A percentile compares a stretch with the other conserved stretches of the same genome.
Conservation (phyloP, 1,140 invertebrate genomes). For the Diprion similis region DNA sequence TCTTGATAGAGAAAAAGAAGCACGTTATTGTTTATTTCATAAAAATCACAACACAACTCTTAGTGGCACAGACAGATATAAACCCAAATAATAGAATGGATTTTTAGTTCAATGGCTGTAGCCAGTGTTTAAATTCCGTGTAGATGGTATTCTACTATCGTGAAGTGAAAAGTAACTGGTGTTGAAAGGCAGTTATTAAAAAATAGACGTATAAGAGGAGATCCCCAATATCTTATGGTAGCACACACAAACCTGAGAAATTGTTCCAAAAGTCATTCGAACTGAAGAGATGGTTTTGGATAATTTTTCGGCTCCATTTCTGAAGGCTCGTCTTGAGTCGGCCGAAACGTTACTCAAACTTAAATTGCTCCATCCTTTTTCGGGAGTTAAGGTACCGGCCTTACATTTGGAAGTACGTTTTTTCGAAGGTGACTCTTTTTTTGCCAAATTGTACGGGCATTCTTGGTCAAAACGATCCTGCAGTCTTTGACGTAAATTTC, state of each 20-base stretch:
- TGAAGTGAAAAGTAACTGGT: too few relatives aligned
- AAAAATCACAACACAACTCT: too few relatives aligned
- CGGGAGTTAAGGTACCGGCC: conserved; percentile 12
- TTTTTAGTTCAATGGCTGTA: conserved; percentile 16
- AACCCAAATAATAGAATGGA: conserved; percentile 22
- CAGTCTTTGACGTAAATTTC: conserved; percentile 49
- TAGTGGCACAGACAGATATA: conserved; percentile 28
- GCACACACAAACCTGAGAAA: conserved; percentile 63
- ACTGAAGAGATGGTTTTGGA: conserved; percentile 67
- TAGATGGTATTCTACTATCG: too few relatives aligned
- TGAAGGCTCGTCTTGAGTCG: conserved; percentile 58
- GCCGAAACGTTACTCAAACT: conserved; percentile 52
- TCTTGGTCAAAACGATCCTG: conserved; percentile 61
- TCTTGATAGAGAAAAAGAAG: conserved; percentile 43
- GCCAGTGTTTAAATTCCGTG: conserved; percentile 14
- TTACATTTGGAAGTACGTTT: conserved; percentile 35
- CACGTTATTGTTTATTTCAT: too few relatives aligned
- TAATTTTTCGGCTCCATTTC: conserved; percentile 64
- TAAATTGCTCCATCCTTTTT: conserved; percentile 54
- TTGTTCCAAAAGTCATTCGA: conserved; percentile 63
- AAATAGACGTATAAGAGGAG: too few relatives aligned
- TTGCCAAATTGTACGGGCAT: conserved; percentile 22
- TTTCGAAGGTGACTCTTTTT: conserved; percentile 26
- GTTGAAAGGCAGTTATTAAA: too few relatives aligned
- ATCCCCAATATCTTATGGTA: too few relatives aligned